Evolutionary conservation across 1,140 invertebrate species (phyloP).

Genomic region (Vanessa tameamea): DNA sequence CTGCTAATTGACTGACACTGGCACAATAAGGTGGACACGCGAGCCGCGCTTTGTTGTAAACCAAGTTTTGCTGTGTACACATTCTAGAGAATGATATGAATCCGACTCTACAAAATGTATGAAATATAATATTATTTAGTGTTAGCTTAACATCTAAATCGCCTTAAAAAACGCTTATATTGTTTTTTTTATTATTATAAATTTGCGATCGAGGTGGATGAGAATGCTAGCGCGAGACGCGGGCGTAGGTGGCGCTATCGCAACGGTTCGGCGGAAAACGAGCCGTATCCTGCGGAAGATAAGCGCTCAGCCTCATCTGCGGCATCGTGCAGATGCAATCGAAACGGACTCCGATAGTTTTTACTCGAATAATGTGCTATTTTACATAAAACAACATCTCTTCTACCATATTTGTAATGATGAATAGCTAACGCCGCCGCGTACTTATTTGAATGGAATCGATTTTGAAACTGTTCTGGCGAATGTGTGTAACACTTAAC

Average conservation of each 20-base stretch:
- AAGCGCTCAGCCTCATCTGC: constrained; percentile 61
- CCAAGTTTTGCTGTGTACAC: constrained; percentile 13
- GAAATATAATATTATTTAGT: neutral
- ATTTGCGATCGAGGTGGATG: constrained; percentile 18
- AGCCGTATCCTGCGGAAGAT: constrained; percentile 68
- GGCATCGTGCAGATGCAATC: constrained; percentile 9
- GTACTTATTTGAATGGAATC: constrained; percentile 35
- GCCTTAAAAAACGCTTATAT: neutral
- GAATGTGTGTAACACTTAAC: constrained; percentile 38
- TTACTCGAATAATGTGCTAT: neutral
- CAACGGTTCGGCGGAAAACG: constrained; percentile 54
- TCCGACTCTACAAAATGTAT: constrained; percentile 5
- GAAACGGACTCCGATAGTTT: constrained; percentile 7
- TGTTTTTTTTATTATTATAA: constrained; percentile 3
- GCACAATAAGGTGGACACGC: constrained; percentile 60
- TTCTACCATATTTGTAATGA: constrained; percentile 24
- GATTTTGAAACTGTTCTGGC: constrained; percentile 50
- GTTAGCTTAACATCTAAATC: neutral
- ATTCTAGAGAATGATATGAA: constrained; percentile 6
- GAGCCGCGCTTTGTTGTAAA: constrained; percentile 43
- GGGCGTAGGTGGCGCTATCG: constrained; percentile 61
- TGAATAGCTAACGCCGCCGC: constrained; percentile 26
- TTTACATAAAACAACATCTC: constrained; percentile 1
- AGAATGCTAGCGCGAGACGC: constrained; percentile 17
- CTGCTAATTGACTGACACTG: constrained; percentile 64